Evolutionary conservation across 1,140 invertebrate species (phyloP), one percentile per base, ranked within the genome.

Genomic region (Amphibalanus amphitrite): DNA sequence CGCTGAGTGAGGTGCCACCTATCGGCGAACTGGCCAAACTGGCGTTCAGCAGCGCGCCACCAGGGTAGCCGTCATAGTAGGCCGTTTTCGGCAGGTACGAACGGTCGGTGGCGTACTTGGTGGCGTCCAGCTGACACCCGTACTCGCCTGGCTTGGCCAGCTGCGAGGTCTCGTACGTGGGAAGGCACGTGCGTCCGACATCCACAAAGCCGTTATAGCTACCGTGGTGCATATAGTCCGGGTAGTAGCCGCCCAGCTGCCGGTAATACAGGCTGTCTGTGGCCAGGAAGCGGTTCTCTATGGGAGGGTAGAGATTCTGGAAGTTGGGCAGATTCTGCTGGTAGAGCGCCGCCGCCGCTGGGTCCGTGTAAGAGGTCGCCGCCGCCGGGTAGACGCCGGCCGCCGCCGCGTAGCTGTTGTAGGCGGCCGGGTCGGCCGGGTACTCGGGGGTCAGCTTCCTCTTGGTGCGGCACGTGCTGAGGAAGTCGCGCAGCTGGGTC

Each of bases 381-480:
- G 88, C 88, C 0, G 88, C 86, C 0, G 88, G 75, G 59, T 86
- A 87, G 0, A 82, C 82, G 0, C 86, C 83, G 25, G 86, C n/a
- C n/a, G n/a, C 86, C 67, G 86, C 86, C 59, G 77, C 77, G 72
- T 80, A 77, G 20, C 76, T 74, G 69, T 78, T 77, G 25, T 81
- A 78, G 70, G 78, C 74, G 17, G 77, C 75, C 73, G 80, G 77
- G 71, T 78, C 74, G 17, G 77, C 75, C 73, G 79, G 78, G 70
- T 77, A 72, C 67, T 79, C 73, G 73, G 78, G 77, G 38, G 71
- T 75, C 71, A 75, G 72, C 82, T 94, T 93, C 77, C 92, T 85
- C 79, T 96, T 96, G 72, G 89, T 91, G 71, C 92, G 85, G 79
- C 92, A 95, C 0, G 91, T 94, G 8, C 92, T 93, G 10, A 96